Evolutionary conservation across 35 echinoderm and acorn worm genomes (phyloP).

Genomic region (Acanthaster planci): DNA sequence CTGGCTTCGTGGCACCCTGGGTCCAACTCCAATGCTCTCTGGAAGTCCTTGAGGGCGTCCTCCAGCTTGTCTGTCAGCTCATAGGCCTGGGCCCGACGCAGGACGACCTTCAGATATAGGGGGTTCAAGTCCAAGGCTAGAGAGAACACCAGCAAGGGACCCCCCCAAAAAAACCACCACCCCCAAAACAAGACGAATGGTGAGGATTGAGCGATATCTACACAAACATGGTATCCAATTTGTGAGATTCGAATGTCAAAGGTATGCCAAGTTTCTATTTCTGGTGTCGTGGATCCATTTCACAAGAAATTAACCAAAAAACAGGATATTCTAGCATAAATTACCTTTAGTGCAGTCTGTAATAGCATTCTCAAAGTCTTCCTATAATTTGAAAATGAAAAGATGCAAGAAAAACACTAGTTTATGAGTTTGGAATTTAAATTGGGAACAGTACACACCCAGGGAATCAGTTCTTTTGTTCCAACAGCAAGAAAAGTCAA

Average conservation of each 20-base stretch:
- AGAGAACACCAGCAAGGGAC: neutral
- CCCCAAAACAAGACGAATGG: neutral
- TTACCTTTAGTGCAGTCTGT: conserved; percentile 54
- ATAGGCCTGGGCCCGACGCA: conserved; percentile 84
- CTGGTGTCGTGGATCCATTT: too few species aligned
- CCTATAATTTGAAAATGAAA: conserved; percentile 21
- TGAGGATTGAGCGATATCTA: neutral
- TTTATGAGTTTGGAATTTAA: too few species aligned
- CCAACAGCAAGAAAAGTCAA: too few species aligned
- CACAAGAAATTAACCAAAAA: too few species aligned
- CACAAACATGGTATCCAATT: too few species aligned
- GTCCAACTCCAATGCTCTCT: conserved; percentile 82
- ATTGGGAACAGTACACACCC: too few species aligned
- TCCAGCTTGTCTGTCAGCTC: conserved; percentile 90
- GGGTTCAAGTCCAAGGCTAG: conserved; percentile 34
- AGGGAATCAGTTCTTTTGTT: too few species aligned
- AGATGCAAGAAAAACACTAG: too few species aligned
- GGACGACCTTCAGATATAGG: conserved; percentile 55
- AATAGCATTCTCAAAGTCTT: conserved; percentile 50
- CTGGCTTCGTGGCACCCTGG: conserved; percentile 78
- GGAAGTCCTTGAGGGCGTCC: conserved; percentile 77
- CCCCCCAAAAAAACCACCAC: neutral
- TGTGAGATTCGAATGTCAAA: too few species aligned
- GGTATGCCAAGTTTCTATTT: too few species aligned
- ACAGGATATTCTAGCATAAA: neutral